These are phyloP conservation scores for Hydropsyche betteni DNA, from an alignment of 2,888 invertebrate genomes.

Conservation along the genomic window DNA sequence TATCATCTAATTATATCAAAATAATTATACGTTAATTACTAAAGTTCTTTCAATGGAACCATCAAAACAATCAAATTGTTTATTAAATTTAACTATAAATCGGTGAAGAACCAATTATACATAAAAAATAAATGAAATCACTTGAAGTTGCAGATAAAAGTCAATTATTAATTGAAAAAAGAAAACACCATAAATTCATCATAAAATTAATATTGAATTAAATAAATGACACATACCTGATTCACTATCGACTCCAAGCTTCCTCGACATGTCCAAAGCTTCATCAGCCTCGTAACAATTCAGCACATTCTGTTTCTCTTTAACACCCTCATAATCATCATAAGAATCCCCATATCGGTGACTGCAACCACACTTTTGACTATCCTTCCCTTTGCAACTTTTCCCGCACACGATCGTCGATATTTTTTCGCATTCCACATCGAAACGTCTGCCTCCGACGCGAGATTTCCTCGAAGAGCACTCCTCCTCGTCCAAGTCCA, in stretches of 20 bases:
- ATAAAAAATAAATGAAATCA: too few relatives aligned
- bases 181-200: too few relatives aligned
- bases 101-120: too few relatives aligned
- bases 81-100: too few relatives aligned
- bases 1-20: too few relatives aligned
- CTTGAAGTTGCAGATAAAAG: too few relatives aligned
- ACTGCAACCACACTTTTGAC: constrained; percentile 46
- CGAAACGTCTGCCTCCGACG: constrained; percentile 54
- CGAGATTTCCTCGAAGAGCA: constrained; percentile 52
- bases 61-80: too few relatives aligned
- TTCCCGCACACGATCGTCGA: constrained; percentile 56
- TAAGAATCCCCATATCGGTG: constrained; percentile 41
- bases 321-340: constrained; percentile 40
- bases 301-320: constrained; percentile 55
- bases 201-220: constrained; percentile 1
- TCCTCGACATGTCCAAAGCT: constrained; percentile 65
- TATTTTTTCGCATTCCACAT: constrained; percentile 52
- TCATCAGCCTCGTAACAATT: constrained; percentile 61
- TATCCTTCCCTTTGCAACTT: constrained; percentile 55
- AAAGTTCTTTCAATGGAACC: too few relatives aligned
- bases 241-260: constrained; percentile 55
- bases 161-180: too few relatives aligned
- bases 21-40: too few relatives aligned
- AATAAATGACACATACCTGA: constrained; percentile 42
- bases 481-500: constrained; percentile 42